Conservation (phyloP, 2,888 invertebrate genomes). For the Netelia fuscicornis region DNA sequence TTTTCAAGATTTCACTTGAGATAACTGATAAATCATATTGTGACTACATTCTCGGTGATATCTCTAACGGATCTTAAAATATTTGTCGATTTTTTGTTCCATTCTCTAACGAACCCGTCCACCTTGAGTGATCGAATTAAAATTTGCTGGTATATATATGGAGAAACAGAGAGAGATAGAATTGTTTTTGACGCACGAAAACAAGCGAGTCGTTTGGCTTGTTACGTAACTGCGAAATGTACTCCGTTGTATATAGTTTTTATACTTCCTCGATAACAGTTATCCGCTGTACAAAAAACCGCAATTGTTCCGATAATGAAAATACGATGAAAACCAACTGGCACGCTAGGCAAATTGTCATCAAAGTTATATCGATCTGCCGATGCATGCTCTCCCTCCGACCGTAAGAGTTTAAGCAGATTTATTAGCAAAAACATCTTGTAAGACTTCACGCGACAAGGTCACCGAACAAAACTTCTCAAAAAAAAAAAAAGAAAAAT, state of each 20-base stretch:
- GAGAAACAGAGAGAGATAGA: slow-evolving; percentile 28
- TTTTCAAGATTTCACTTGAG: background rate
- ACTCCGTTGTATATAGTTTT: slow-evolving; percentile 82
- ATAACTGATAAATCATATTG: background rate
- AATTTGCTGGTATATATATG: slow-evolving; percentile 24
- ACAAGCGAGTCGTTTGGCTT: slow-evolving; percentile 70
- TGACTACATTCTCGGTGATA: background rate
- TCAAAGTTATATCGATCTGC: slow-evolving; percentile 53
- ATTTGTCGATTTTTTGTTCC: background rate
- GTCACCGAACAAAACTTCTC: slow-evolving; percentile 72
- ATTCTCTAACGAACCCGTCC: slow-evolving; percentile 63
- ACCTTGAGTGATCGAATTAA: slow-evolving; percentile 61
- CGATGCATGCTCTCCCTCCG: slow-evolving; percentile 68
- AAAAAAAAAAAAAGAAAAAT: slow-evolving; percentile 61
- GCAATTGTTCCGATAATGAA: slow-evolving; percentile 41
- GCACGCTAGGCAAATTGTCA: slow-evolving; percentile 33
- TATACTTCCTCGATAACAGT: slow-evolving; percentile 79
- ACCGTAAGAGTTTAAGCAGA: slow-evolving; percentile 74
- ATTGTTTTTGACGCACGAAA: slow-evolving; percentile 45
- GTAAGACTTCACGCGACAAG: slow-evolving; percentile 76
- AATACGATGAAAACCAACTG: slow-evolving; percentile 31
- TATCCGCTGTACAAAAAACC: slow-evolving; percentile 74
- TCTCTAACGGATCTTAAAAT: background rate
- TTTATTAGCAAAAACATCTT: slow-evolving; percentile 75
- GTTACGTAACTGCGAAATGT: slow-evolving; percentile 73